Base-by-base conservation (phyloP, 2,888 invertebrate species). In the Spodoptera littoralis region DNA sequence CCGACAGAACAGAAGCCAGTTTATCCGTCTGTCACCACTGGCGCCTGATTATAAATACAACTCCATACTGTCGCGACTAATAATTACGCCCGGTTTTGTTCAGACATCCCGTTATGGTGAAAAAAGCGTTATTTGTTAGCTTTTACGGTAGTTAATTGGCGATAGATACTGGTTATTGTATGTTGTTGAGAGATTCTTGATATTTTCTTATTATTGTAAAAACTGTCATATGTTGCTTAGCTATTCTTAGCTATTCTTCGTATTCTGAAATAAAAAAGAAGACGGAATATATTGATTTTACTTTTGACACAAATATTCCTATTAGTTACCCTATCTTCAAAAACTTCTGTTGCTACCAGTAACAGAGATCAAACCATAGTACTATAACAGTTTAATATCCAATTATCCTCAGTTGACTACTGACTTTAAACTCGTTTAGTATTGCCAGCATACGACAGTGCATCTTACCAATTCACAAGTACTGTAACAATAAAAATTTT, bases 1-100 rank as follows among this genome's bases (percentile, higher is more conserved):
- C 74, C 81, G 64, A 48, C 72, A 57, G 70, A 49, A 76, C 73
- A 65, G 79, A 60, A 72, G 77, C 75, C 68, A 63, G 74, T 73
- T 80, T 77, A 76, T 78, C 76, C 63, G 80, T 71, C 80, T 82
- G 74, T 81, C 72, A 71, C 65, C 63, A 42, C 49, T 70, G 80
- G 82, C 82, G 80, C 80, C 80, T 73, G 60, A 62, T 66, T 66
- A 74, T 64, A 77, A 74, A 67, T 65, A 72, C 73, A 45, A 63
- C 73, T 63, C 58, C 52, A 65, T 60, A 58, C 50, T 52, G 8
- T 54, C 48, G 46, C 51, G 46, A 51, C 77, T 77, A 63, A 65
- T 62, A 60, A 55, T 62, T 60, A 57, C 62, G 49, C 70, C 65
- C 62, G 60, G 77, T 77, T 74, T 62, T 59, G 57, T 60, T 49